These are phyloP conservation scores for Phaethon lepturus DNA, from an alignment of 2,113 vertebrate species.

Conservation along the genomic window DNA sequence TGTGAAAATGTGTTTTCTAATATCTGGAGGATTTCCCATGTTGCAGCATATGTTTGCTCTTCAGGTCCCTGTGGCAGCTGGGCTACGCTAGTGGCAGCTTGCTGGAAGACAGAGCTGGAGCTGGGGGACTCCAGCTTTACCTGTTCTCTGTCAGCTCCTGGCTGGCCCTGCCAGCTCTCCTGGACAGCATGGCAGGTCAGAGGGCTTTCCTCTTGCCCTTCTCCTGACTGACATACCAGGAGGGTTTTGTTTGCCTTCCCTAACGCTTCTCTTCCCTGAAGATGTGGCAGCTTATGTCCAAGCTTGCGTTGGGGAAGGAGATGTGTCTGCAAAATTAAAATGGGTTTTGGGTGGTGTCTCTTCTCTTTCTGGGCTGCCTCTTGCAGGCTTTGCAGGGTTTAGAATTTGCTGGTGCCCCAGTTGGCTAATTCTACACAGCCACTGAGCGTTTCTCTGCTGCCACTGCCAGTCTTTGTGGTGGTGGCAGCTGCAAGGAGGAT, in stretches of 20 bases:
- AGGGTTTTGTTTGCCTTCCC: background rate
- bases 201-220: background rate
- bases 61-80: rapidly evolving
- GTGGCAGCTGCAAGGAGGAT: background rate
- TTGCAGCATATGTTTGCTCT: background rate
- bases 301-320: background rate
- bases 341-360: background rate
- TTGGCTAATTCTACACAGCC: background rate
- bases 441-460: background rate
- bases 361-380: background rate
- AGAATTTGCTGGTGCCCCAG: background rate
- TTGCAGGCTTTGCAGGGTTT: background rate
- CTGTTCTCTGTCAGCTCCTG: background rate
- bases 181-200: background rate
- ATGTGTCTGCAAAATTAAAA: background rate
- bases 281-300: background rate
- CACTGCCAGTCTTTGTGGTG: rapidly evolving
- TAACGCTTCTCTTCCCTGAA: background rate
- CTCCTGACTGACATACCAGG: rapidly evolving
- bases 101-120: background rate
- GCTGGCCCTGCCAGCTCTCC: background rate
- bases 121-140: background rate
- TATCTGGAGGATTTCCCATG: background rate
- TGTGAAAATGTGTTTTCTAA: background rate
- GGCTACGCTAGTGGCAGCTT: background rate